Conservation (phyloP, 2,113 vertebrate species). For the Pongo pygmaeus region DNA sequence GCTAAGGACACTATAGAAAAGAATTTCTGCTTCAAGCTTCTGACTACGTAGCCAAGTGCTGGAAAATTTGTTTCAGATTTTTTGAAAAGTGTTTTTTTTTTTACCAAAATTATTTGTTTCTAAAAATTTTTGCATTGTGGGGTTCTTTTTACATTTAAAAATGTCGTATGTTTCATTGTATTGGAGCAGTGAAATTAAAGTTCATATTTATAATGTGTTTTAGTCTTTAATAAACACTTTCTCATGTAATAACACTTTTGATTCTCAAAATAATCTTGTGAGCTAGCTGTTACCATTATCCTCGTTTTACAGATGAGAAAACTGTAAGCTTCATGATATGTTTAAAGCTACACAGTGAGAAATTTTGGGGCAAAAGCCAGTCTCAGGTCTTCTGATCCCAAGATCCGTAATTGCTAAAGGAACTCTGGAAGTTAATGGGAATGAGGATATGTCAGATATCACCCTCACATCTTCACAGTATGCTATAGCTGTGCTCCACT, state of each 20-base stretch:
- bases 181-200: slow-evolving; percentile 25
- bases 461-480: neutral
- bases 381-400: neutral
- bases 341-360: neutral
- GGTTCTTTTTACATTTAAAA: neutral
- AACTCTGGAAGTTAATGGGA: neutral
- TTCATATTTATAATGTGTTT: neutral
- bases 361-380: neutral
- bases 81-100: neutral
- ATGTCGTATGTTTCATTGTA: neutral
- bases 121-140: slow-evolving; percentile 18
- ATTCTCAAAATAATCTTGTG: neutral
- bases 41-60: neutral
- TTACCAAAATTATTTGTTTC: slow-evolving; percentile 40
- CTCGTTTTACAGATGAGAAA: neutral
- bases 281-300: neutral
- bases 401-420: neutral
- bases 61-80: slow-evolving; percentile 33
- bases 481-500: neutral
- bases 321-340: neutral
- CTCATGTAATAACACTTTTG: neutral
- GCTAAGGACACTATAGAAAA: slow-evolving; percentile 44
- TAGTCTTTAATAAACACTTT: slow-evolving; percentile 26
- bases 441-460: neutral
- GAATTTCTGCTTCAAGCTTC: neutral